These are phyloP conservation scores for Ptychoptera albimana DNA, from an alignment of 2,888 invertebrate genomes.

Conservation along the genomic window DNA sequence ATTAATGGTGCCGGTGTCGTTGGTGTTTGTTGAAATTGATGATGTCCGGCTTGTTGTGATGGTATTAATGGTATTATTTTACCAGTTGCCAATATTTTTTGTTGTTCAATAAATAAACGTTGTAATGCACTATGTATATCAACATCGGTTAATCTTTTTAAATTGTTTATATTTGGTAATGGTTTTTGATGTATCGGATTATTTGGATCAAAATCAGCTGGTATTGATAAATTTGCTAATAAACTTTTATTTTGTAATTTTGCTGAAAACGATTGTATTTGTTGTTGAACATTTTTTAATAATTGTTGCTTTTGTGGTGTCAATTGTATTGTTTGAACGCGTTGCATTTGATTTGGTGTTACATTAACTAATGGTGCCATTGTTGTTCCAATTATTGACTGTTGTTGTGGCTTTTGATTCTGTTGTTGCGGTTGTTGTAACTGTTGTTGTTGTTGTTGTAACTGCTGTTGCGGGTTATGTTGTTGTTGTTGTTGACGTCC, in stretches of 20 bases:
- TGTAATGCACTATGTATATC: conserved; percentile 39
- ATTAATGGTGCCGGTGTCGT: conserved; percentile 9
- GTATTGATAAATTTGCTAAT: conserved; percentile 22
- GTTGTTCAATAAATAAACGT: conserved; percentile 48
- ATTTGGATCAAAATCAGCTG: conserved; percentile 25
- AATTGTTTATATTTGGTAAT: conserved; percentile 21
- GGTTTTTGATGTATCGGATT: conserved; percentile 25
- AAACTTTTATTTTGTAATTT: conserved; percentile 32
- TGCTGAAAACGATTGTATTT: conserved; percentile 47
- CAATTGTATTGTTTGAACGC: conserved; percentile 56
- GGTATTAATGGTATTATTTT: conserved; percentile 45
- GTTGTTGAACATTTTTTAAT: conserved; percentile 45
- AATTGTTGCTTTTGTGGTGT: conserved; percentile 57
- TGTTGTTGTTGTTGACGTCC: not conserved
- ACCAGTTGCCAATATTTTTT: conserved; percentile 53
- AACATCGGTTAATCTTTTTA: conserved; percentile 32
- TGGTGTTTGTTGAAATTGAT: conserved; percentile 14
- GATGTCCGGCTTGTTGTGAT: conserved; percentile 16
- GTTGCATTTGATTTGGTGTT: conserved; percentile 23
- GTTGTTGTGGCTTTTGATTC: not conserved
- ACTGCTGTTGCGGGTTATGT: not conserved
- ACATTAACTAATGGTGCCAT: not conserved
- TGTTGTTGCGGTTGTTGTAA: not conserved
- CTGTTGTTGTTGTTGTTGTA: not conserved
- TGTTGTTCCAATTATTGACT: not conserved